Conservation (phyloP, 2,888 invertebrate species). For the Pyrrhia umbra region DNA sequence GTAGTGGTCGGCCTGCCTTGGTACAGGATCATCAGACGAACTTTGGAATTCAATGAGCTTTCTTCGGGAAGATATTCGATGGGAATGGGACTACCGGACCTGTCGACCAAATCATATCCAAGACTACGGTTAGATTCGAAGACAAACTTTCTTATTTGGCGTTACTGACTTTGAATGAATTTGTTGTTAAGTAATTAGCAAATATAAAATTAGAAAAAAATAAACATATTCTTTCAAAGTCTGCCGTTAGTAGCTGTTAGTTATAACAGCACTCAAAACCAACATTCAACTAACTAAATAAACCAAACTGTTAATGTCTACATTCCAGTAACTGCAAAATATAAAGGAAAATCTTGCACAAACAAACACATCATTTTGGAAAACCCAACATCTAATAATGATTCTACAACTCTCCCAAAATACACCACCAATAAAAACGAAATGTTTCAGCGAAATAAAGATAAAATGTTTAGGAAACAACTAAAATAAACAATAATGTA, state of each 20-base stretch:
- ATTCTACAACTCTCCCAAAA: constrained; percentile 65
- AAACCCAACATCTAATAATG: constrained; percentile 52
- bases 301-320: constrained; percentile 62
- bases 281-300: constrained; percentile 64
- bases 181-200: constrained; percentile 26
- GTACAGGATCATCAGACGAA: constrained; percentile 95
- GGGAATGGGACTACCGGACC: constrained; percentile 97
- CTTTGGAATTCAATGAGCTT: constrained; percentile 96
- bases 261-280: constrained; percentile 86
- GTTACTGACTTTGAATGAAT: constrained; percentile 83
- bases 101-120: constrained; percentile 89
- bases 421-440: constrained; percentile 66
- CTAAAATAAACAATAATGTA: constrained; percentile 61
- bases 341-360: constrained; percentile 55
- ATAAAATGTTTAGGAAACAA: constrained; percentile 64
- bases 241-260: constrained; percentile 89
- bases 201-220: background rate
- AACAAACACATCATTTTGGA: constrained; percentile 59
- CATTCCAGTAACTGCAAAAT: constrained; percentile 43
- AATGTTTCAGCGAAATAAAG: constrained; percentile 60
- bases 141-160: constrained; percentile 46
- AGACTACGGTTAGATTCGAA: constrained; percentile 87
- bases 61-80: constrained; percentile 98
- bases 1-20: constrained; percentile 97
- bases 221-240: constrained; percentile 82